Evolutionary conservation across 1,140 invertebrate species (phyloP).

Genomic region (Sycophaga agraensis): DNA sequence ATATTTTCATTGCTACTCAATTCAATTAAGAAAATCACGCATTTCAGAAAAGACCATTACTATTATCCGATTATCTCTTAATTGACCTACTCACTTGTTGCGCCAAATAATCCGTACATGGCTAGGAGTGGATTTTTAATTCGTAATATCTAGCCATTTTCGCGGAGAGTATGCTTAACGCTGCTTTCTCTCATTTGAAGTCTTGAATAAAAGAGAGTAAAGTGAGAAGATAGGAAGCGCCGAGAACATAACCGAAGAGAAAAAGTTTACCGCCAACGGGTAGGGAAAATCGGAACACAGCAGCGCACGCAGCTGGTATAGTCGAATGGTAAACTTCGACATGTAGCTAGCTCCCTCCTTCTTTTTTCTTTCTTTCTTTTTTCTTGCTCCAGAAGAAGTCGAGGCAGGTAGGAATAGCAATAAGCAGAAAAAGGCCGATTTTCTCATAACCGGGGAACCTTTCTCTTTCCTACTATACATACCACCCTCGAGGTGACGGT

Average conservation of each 20-base stretch:
- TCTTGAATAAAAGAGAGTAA: no score
- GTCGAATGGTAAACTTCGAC: no score
- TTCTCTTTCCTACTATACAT: no score
- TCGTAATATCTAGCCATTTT: background rate
- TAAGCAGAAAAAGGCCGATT: slow-evolving; percentile 3
- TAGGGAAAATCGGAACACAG: background rate
- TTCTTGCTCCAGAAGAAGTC: no score
- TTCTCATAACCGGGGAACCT: slow-evolving; percentile 11
- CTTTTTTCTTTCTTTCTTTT: no score
- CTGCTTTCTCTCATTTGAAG: no score
- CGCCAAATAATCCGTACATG: background rate
- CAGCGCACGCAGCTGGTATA: background rate
- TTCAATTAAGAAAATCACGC: no score
- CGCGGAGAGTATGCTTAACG: no score
- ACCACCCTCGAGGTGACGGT: no score
- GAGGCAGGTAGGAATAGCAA: background rate
- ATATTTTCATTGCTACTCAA: no score
- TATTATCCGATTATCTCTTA: background rate
- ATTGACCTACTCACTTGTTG: slow-evolving; percentile 19
- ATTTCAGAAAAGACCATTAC: no score
- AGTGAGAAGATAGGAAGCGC: background rate
- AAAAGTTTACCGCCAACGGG: background rate
- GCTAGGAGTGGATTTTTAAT: background rate
- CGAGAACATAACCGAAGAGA: background rate
- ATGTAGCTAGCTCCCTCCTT: no score